Evolutionary conservation across 2,113 vertebrate genomes (phyloP).

Genomic region (Brachionichthys hirsutus): DNA sequence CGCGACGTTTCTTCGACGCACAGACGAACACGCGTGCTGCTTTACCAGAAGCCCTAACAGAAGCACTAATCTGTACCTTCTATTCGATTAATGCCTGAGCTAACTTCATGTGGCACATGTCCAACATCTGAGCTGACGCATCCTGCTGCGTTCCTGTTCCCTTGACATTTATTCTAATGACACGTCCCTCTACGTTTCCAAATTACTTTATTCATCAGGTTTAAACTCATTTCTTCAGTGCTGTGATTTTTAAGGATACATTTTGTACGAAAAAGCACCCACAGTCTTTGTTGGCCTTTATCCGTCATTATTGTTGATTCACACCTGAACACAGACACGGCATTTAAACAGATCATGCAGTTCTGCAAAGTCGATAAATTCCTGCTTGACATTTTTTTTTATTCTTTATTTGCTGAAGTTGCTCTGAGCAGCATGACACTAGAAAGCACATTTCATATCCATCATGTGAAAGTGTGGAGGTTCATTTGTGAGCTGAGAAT

Average conservation of each 20-base stretch:
- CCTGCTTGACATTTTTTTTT: too few relatives aligned
- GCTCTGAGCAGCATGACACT: too few relatives aligned
- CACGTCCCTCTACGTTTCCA: conserved; percentile 39
- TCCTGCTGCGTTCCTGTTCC: conserved; percentile 52
- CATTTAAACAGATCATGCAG: background rate
- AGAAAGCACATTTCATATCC: too few relatives aligned
- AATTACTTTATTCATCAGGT: conserved; percentile 49
- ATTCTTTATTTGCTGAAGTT: too few relatives aligned
- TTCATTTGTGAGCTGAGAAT: too few relatives aligned
- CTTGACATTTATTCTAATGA: conserved; percentile 29
- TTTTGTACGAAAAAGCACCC: conserved; percentile 33
- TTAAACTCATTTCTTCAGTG: conserved; percentile 28
- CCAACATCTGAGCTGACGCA: conserved; percentile 52
- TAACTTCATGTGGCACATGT: conserved; percentile 33
- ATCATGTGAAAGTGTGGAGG: too few relatives aligned
- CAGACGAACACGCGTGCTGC: conserved; percentile 32
- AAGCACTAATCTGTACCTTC: conserved; percentile 50
- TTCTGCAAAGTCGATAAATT: too few relatives aligned
- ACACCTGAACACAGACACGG: conserved; percentile 45
- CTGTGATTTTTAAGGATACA: conserved; percentile 15
- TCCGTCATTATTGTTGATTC: conserved; percentile 57
- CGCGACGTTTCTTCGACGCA: conserved; percentile 13
- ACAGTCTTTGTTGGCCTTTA: conserved; percentile 36
- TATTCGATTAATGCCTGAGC: conserved; percentile 45
- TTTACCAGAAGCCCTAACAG: conserved; percentile 21